Base-by-base conservation (phyloP, 1,140 invertebrate species). In the Rhopalosiphum maidis region DNA sequence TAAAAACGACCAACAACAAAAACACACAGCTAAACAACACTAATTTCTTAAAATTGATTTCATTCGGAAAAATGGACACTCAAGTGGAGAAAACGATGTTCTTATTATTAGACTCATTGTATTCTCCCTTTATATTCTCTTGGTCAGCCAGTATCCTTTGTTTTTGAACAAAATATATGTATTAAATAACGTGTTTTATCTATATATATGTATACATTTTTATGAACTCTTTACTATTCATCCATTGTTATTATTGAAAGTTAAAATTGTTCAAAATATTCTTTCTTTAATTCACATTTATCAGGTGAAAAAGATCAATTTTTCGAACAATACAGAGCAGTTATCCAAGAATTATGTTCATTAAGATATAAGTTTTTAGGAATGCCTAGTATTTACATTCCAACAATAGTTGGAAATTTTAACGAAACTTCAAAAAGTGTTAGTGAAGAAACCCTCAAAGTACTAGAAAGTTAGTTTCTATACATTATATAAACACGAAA, bases 31-130 rank as follows among this genome's bases (percentile, higher is more conserved):
- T 85, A 15, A 83, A 93, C 35, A 37, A 54, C 11, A 25, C 68
- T 15, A 37, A 93, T 25, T 93, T 93, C 25, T 35, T 55, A n/a
- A 86, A 54, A n/a, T 22, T 11, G n/a, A 35, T 93, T 25, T 55
- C 48, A 37, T 93, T 93, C 25, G 91, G 91, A 0, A 86, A 55
- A n/a, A 37, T 86, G 37, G 91, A 93, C 48, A 54, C 91, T 0
- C n/a, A n/a, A 55, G 46, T 93, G 91, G 91, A 93, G 77, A 93
- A 93, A 86, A 37, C 91, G 5, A 86, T 93, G 91, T 93, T 93
- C 3, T 23, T 85, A 11, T 41, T 93, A 21, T 85, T 48, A 48
- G 91, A 93, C 25, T 86, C 91, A 0, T 55, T 93, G 35, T 93
- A 93, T 55, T 93, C 91, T 35, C 91, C 91, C 2, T 93, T 85